phyloP scores from a whole-genome alignment of 2,113 vertebrate genomes.

The Mola mola region DNA sequence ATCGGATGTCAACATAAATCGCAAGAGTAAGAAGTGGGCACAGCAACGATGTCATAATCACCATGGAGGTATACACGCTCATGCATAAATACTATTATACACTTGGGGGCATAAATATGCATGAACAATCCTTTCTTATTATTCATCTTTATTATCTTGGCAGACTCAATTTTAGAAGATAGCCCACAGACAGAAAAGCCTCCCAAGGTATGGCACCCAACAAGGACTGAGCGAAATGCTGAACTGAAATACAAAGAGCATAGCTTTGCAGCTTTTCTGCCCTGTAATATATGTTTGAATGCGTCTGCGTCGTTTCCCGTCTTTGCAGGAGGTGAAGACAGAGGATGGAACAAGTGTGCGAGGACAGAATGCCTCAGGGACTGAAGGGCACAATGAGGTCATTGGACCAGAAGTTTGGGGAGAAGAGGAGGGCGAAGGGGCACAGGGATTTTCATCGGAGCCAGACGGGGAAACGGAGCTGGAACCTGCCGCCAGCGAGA shows the following conservation, averaged over 20 bases:
- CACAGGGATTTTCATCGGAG: conserved; percentile 89
- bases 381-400: conserved; percentile 73
- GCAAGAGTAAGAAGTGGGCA: conserved; percentile 67
- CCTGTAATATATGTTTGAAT: conserved; percentile 12
- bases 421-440: conserved; percentile 84
- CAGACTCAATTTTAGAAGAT: conserved; percentile 87
- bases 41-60: conserved; percentile 47
- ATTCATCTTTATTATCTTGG: conserved; percentile 75
- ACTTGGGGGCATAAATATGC: conserved; percentile 23
- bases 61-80: conserved; percentile 60
- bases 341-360: conserved; percentile 70
- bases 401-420: conserved; percentile 52
- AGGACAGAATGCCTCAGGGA: conserved; percentile 53
- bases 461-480: conserved; percentile 89
- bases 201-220: conserved; percentile 84
- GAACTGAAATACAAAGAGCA: conserved; percentile 13
- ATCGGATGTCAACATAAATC: conserved; percentile 54
- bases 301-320: conserved; percentile 6
- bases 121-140: conserved; percentile 32
- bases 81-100: neutral
- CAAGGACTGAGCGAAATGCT: conserved; percentile 23
- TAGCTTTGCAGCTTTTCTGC: conserved; percentile 10
- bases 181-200: conserved; percentile 83
- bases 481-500: too few species aligned
- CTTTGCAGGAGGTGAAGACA: conserved; percentile 86